Evolutionary conservation across 1,140 invertebrate genomes (phyloP), one percentile per base, ranked within the genome.

Genomic region (Diabrotica virgifera): DNA sequence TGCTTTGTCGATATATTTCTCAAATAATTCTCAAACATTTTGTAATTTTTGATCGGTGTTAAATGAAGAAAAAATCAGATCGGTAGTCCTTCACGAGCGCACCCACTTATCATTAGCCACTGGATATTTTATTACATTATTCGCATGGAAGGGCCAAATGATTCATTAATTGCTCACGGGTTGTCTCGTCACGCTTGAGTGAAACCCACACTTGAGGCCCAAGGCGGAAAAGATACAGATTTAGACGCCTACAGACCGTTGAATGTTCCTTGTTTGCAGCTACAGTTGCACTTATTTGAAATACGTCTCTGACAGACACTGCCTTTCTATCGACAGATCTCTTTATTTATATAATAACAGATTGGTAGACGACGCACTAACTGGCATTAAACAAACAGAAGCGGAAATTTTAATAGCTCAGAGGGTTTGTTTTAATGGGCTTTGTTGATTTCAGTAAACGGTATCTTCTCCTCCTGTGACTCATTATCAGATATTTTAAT

Each of bases 61-160:
- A 24, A 24, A 24, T 2, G 24, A 24, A 24, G 1, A 24, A 24
- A 24, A 24, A 24, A 24, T 1, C 24, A 24, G 4, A 24, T 24
- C 24, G 24, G 24, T 24, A 24, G 24, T 24, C 24, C 24, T 1
- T 24, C 1, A 4, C 4, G 24, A 24, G 1, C 24, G 4, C 24
- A 24, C 24, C 24, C 24, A 24, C 24, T 24, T 24, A 24, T 24
- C 24, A 46, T n/a, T 46, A 46, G 40, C 40, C 40, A 46, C 40
- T 46, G 40, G 40, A 46, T 46, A 46, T 46, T 46, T 46, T 46
- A 46, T 46, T 46, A 46, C 40, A 46, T 46, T 46, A 46, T 46
- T 46, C 40, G 8, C 5, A 46, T 46, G 40, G 24, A 46, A 46
- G 40, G 40, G 40, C 40, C 40, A 46, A 46, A 46, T 46, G 40